Evolutionary conservation across 92 coral and sea anemone genomes (phyloP).

Genomic region (Pocillopora meandrina): DNA sequence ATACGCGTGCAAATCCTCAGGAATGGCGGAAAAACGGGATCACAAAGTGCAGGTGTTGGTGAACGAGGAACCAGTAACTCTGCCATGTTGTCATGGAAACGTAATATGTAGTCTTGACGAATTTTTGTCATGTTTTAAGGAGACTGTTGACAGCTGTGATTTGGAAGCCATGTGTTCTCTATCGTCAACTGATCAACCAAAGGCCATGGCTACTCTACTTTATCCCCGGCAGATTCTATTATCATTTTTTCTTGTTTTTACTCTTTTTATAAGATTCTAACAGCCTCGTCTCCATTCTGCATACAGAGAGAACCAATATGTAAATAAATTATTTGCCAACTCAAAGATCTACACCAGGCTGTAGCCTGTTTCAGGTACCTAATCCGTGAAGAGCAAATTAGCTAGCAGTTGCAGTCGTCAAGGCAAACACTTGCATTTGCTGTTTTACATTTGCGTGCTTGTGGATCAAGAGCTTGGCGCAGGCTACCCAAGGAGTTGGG

Average conservation of each 20-base stretch:
- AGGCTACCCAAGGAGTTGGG: too few species aligned
- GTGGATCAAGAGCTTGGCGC: too few species aligned
- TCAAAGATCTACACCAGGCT: too few species aligned
- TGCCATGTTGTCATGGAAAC: constrained; percentile 66
- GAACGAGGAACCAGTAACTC: constrained; percentile 49
- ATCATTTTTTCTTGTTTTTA: not conserved
- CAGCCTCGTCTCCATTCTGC: too few species aligned
- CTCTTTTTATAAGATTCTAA: not conserved
- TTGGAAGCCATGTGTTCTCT: constrained; percentile 63
- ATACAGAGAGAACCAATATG: not conserved
- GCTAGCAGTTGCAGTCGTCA: too few species aligned
- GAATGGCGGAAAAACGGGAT: constrained; percentile 31
- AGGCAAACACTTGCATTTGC: too few species aligned
- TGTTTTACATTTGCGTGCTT: too few species aligned
- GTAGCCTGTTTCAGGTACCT: too few species aligned
- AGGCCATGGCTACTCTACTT: not conserved
- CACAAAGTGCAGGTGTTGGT: constrained; percentile 55
- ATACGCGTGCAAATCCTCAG: constrained; percentile 44
- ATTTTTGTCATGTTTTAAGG: constrained; percentile 57
- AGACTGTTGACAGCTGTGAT: constrained; percentile 52
- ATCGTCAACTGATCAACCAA: constrained; percentile 21
- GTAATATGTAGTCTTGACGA: constrained; percentile 43
- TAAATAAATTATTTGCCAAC: too few species aligned
- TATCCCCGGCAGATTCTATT: not conserved
- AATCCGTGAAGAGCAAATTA: too few species aligned